These are phyloP conservation scores for Nesoenas mayeri DNA, from an alignment of 2,113 vertebrate species.

Conservation along the genomic window DNA sequence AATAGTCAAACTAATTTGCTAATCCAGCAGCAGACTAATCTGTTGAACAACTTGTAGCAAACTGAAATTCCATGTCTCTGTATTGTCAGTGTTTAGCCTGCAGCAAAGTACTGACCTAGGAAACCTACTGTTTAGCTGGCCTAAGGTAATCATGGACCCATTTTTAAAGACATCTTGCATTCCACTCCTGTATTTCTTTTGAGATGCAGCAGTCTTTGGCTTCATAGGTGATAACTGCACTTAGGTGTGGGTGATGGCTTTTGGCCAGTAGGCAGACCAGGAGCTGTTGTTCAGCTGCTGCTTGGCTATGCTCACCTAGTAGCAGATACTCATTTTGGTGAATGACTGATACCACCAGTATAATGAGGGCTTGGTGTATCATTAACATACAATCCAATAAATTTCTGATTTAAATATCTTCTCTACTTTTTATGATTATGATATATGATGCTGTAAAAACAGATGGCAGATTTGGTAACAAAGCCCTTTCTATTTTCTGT, in stretches of 20 bases:
- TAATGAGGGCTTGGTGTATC: not conserved
- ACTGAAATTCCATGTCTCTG: not conserved
- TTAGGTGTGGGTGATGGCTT: not conserved
- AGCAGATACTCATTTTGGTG: not conserved
- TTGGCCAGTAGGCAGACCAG: not conserved
- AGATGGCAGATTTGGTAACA: not conserved
- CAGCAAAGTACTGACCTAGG: not conserved
- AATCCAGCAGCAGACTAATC: not conserved
- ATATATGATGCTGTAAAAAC: not conserved
- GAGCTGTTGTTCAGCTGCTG: not conserved
- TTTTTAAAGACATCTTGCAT: not conserved
- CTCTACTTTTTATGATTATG: not conserved
- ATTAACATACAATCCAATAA: not conserved
- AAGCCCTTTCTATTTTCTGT: constrained; percentile 22
- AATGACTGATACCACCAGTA: not conserved
- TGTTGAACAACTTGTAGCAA: not conserved
- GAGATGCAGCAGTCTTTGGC: not conserved
- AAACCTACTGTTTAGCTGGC: not conserved
- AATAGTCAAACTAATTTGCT: not conserved
- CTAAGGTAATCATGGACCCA: not conserved
- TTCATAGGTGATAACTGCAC: not conserved
- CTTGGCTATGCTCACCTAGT: not conserved
- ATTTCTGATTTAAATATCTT: not conserved
- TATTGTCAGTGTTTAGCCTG: not conserved
- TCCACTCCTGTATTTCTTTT: not conserved